These are phyloP conservation scores for Myotis vivesi DNA, from an alignment of 2,797 vertebrate genomes.

Conservation along the genomic window DNA sequence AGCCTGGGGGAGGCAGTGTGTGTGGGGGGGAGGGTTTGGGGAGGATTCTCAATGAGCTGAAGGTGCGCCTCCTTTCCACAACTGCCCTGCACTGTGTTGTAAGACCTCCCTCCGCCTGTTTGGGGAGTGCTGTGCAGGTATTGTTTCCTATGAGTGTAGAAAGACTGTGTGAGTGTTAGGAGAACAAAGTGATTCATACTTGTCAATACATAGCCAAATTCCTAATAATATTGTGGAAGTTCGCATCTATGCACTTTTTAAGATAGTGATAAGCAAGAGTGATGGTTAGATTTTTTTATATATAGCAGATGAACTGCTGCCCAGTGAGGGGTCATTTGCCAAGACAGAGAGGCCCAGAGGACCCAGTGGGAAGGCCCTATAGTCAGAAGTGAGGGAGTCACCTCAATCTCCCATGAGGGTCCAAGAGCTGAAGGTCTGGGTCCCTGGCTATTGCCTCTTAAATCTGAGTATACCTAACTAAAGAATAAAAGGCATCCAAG, in stretches of 20 bases:
- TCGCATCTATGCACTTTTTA: background rate
- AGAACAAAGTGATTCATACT: background rate
- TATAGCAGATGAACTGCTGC: background rate
- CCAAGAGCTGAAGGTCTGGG: background rate
- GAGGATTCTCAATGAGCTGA: background rate
- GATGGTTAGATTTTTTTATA: background rate
- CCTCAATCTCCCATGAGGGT: background rate
- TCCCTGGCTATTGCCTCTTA: background rate
- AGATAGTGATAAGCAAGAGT: background rate
- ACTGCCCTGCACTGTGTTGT: background rate
- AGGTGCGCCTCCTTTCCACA: background rate
- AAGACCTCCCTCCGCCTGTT: background rate
- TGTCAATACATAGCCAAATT: background rate
- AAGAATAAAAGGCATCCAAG: background rate
- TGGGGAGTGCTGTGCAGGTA: background rate
- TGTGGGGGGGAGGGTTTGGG: background rate
- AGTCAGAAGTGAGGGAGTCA: background rate
- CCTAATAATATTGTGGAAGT: background rate
- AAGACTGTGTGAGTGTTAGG: background rate
- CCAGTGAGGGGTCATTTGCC: background rate
- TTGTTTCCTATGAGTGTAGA: background rate
- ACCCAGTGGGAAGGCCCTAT: too few species aligned
- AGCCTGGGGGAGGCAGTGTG: too few species aligned
- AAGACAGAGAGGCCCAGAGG: background rate
- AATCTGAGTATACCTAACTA: background rate